phyloP scores from a whole-genome alignment of 1,140 invertebrate genomes.

The Drosophila bipectinata region DNA sequence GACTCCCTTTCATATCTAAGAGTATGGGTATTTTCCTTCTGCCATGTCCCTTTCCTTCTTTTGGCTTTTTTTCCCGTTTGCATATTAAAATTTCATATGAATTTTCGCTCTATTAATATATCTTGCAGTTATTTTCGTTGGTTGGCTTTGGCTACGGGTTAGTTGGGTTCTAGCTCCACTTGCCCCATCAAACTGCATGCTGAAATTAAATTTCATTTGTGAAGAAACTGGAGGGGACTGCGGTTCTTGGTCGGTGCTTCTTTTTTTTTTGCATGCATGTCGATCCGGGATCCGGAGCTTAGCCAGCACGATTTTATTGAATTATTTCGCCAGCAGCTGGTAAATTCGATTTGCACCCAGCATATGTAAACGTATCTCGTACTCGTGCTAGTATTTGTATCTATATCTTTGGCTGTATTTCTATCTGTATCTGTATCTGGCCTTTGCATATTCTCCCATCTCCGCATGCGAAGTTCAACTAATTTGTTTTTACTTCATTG shows the following conservation, averaged over 20 bases:
- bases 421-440: conserved; percentile 8
- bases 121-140: conserved; percentile 78
- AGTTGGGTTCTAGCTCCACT: conserved; percentile 73
- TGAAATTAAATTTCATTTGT: conserved; percentile 78
- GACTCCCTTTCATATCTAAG: conserved; percentile 1
- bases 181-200: conserved; percentile 75
- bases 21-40: conserved; percentile 46
- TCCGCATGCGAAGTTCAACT: conserved; percentile 56
- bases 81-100: conserved; percentile 81
- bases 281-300: conserved; percentile 44
- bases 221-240: conserved; percentile 9
- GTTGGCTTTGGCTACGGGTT: conserved; percentile 40
- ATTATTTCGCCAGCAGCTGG: conserved; percentile 79
- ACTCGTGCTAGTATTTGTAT: conserved; percentile 8
- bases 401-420: conserved; percentile 6
- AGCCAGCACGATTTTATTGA: conserved; percentile 77
- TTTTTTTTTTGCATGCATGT: conserved; percentile 37
- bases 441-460: conserved; percentile 40
- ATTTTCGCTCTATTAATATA: conserved; percentile 80
- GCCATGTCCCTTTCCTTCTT: conserved; percentile 42
- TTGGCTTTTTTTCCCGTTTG: conserved; percentile 66
- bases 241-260: conserved; percentile 13
- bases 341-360: conserved; percentile 74
- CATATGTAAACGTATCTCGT: conserved; percentile 16
- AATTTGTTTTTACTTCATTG: conserved; percentile 72